phyloP scores from a whole-genome alignment of 1,140 invertebrate species.

The Ruditapes philippinarum region DNA sequence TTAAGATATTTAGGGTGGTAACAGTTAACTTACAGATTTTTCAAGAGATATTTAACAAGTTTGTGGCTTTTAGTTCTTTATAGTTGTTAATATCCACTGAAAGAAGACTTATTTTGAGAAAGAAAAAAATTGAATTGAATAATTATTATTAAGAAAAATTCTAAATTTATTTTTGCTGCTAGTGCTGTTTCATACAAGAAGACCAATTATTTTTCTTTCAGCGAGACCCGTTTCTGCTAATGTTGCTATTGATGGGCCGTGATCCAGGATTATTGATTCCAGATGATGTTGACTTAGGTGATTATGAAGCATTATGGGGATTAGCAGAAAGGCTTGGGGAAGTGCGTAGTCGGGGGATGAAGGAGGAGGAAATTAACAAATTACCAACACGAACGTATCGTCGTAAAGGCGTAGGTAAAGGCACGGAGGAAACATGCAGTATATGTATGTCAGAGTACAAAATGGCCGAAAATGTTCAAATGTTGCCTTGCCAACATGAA shows the following conservation, averaged over 20 bases:
- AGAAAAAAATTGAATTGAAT: too few species aligned
- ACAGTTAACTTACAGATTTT: too few species aligned
- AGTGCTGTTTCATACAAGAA: too few species aligned
- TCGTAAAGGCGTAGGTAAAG: not conserved
- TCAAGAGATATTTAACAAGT: too few species aligned
- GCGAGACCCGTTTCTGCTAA: conserved; percentile 72
- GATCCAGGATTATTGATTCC: conserved; percentile 69
- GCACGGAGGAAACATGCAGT: conserved; percentile 12
- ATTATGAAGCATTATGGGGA: conserved; percentile 73
- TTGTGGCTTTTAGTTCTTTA: too few species aligned
- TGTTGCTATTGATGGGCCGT: conserved; percentile 73
- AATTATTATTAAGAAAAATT: too few species aligned
- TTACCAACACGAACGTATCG: conserved; percentile 34
- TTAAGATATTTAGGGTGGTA: too few species aligned
- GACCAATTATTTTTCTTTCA: too few species aligned
- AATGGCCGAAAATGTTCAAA: conserved; percentile 13
- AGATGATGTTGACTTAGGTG: conserved; percentile 72
- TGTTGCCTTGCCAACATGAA: conserved; percentile 49
- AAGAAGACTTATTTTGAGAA: too few species aligned
- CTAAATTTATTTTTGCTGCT: too few species aligned
- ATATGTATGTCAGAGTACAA: conserved; percentile 62
- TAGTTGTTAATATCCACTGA: too few species aligned
- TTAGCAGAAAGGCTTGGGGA: conserved; percentile 56
- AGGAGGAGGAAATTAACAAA: conserved; percentile 56
- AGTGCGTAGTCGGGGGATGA: conserved; percentile 47